Percentiles rank a stretch among this genome's conserved stretches.
Evolutionary conservation across 2,113 vertebrate genomes (phyloP).

Genomic region (Eonycteris spelaea): DNA sequence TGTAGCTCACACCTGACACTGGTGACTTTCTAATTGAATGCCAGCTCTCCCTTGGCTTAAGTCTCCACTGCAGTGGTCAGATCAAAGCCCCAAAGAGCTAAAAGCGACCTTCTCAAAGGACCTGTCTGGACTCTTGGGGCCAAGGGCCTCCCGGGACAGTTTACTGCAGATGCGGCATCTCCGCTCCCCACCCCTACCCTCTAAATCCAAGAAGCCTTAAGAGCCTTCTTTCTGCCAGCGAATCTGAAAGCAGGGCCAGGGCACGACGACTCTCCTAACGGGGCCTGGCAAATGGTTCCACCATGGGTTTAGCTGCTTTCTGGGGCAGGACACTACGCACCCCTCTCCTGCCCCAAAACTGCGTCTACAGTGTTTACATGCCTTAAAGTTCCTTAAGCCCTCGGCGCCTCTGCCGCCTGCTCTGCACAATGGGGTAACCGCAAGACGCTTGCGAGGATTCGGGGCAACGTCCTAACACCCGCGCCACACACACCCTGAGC

Average conservation of each 20-base stretch:
- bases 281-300: not conserved
- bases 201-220: not conserved
- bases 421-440: not conserved
- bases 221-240: not conserved
- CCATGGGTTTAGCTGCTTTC: not conserved
- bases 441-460: not conserved
- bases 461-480: not conserved
- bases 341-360: fast-evolving
- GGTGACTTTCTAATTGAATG: not conserved
- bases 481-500: not conserved
- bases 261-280: not conserved
- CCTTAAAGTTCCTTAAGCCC: not conserved
- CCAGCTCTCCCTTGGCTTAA: not conserved
- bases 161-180: not conserved
- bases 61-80: not conserved
- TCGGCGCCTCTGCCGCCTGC: not conserved
- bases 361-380: not conserved
- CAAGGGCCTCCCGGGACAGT: not conserved
- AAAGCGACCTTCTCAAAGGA: not conserved
- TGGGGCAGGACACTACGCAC: not conserved
- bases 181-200: not conserved
- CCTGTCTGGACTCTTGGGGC: not conserved
- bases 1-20: not conserved
- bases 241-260: not conserved
- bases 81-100: not conserved